Conservation (phyloP, 2,888 invertebrate species). For the Bedellia somnulentella region DNA sequence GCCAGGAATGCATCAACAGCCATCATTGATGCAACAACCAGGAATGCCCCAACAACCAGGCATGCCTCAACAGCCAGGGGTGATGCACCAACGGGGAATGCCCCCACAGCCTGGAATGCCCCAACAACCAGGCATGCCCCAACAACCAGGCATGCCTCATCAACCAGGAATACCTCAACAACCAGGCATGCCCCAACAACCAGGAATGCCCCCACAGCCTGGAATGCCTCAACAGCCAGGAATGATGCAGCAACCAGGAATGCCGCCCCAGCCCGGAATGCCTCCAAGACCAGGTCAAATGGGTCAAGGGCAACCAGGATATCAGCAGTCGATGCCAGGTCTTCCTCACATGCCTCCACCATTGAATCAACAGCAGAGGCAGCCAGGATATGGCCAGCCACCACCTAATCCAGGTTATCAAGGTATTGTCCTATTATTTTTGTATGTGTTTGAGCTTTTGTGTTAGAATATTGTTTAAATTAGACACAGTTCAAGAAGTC, state of each 20-base stretch:
- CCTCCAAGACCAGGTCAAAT: constrained; percentile 16
- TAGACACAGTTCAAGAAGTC: no score
- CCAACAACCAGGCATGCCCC: constrained; percentile 14
- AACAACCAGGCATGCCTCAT: constrained; percentile 9
- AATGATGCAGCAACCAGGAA: constrained; percentile 3
- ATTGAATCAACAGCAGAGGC: no score
- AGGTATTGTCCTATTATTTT: constrained; percentile 19
- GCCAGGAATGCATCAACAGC: constrained; percentile 2
- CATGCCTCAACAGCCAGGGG: neutral
- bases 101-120: constrained; percentile 1
- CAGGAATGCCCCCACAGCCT: neutral
- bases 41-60: no score
- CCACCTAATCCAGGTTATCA: constrained; percentile 14
- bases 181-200: constrained; percentile 7
- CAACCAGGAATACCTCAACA: constrained; percentile 9
- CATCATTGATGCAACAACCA: no score
- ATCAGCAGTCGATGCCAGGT: constrained; percentile 12
- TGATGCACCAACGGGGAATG: neutral
- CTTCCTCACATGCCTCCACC: constrained; percentile 24
- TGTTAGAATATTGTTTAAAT: no score
- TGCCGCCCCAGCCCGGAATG: constrained; percentile 11
- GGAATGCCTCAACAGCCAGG: neutral
- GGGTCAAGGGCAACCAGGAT: constrained; percentile 5
- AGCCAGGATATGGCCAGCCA: constrained; percentile 2
- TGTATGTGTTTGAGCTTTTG: no score